Evolutionary conservation across 2,888 invertebrate genomes (phyloP).

Genomic region (Nowickia ferox): DNA sequence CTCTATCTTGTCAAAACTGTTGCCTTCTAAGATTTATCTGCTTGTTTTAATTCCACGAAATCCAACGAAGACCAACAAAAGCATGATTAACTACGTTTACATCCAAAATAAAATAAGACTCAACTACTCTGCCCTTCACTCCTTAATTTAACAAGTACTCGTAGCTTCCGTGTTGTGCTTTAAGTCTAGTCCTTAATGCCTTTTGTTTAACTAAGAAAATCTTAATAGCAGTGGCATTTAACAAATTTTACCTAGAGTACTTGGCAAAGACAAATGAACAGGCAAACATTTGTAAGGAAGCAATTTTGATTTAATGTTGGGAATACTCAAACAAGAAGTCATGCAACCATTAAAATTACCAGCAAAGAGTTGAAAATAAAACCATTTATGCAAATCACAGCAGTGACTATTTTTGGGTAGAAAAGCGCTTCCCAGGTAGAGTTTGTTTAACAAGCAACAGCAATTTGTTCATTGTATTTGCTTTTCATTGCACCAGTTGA

Average conservation of each 20-base stretch:
- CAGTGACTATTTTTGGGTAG: neutral
- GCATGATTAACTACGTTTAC: too few species aligned
- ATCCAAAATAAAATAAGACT: too few species aligned
- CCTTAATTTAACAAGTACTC: neutral
- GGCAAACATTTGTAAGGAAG: neutral
- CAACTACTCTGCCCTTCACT: too few species aligned
- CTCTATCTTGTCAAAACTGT: neutral
- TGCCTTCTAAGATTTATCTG: neutral
- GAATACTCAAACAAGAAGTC: neutral
- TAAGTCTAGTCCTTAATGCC: neutral
- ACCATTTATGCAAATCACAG: slow-evolving; percentile 29
- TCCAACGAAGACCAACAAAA: neutral
- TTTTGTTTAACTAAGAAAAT: slow-evolving; percentile 31
- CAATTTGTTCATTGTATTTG: neutral
- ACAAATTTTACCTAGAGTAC: slow-evolving; percentile 19
- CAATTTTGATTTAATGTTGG: slow-evolving; percentile 33
- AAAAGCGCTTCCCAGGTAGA: neutral
- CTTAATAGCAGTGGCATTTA: neutral
- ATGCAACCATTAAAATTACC: neutral
- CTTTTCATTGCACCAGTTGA: neutral
- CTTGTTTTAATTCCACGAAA: neutral
- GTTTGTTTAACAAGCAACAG: neutral
- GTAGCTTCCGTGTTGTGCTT: neutral
- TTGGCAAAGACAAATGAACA: slow-evolving; percentile 40
- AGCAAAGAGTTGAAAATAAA: neutral